Evolutionary conservation across 2,888 invertebrate genomes (phyloP).

Genomic region (Synanthedon tipuliformis): DNA sequence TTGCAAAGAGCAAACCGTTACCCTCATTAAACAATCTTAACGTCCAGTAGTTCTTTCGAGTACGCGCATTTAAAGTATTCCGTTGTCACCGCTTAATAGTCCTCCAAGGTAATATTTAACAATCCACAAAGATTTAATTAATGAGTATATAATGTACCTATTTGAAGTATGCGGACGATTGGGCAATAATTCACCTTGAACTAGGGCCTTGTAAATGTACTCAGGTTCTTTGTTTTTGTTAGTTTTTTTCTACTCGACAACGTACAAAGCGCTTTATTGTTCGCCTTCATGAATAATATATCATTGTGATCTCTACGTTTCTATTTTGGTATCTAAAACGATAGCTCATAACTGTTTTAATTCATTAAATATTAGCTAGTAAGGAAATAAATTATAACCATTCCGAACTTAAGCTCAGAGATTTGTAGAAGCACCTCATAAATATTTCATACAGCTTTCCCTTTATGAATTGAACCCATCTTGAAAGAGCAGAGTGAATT

Average conservation of each 20-base stretch:
- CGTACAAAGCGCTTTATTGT: not conserved
- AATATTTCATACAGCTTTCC: not conserved
- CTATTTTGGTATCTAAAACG: not conserved
- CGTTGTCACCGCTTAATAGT: not conserved
- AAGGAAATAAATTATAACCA: not conserved
- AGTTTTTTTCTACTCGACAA: not conserved
- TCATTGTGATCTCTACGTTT: not conserved
- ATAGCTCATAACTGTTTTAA: not conserved
- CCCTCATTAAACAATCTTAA: not conserved
- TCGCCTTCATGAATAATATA: not conserved
- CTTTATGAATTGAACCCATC: not conserved
- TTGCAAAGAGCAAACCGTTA: not conserved
- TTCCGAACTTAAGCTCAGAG: not conserved
- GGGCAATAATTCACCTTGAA: not conserved
- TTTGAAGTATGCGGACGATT: constrained; percentile 3
- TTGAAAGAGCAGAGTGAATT: not conserved
- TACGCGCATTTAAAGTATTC: not conserved
- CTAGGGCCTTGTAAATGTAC: constrained; percentile 1
- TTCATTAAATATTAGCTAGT: not conserved
- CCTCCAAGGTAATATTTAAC: constrained; percentile 3
- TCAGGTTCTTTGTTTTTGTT: not conserved
- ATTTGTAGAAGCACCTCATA: not conserved
- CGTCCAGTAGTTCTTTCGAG: not conserved
- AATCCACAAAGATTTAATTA: constrained; percentile 5
- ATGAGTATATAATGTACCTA: constrained; percentile 2